phyloP scores from a whole-genome alignment of 2,888 invertebrate genomes.

The Campoplex nolae region DNA sequence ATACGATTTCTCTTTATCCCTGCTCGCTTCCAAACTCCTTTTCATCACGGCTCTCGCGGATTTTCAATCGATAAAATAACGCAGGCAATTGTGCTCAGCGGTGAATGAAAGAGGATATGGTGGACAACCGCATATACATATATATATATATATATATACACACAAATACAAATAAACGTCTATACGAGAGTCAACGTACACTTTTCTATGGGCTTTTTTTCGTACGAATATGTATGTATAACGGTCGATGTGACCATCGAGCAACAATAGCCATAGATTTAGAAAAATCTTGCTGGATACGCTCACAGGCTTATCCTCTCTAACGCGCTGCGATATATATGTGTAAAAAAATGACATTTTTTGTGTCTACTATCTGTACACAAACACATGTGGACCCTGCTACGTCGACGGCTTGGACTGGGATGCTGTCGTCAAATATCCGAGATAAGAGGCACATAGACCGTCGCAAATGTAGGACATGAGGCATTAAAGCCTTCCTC shows the following conservation, averaged over 20 bases:
- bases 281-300: slow-evolving; percentile 41
- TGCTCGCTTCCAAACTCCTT: neutral
- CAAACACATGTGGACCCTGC: neutral
- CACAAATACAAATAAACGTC: neutral
- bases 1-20: slow-evolving; percentile 26
- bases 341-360: slow-evolving; percentile 4
- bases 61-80: slow-evolving; percentile 68
- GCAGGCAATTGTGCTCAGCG: slow-evolving; percentile 59
- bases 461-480: slow-evolving; percentile 24
- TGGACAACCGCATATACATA: neutral
- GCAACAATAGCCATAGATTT: slow-evolving; percentile 58
- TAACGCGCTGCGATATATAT: neutral
- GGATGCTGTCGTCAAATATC: slow-evolving; percentile 58
- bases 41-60: slow-evolving; percentile 40
- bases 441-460: slow-evolving; percentile 57
- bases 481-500: slow-evolving; percentile 48
- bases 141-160: no score
- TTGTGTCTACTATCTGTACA: slow-evolving; percentile 14
- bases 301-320: slow-evolving; percentile 18
- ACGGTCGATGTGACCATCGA: slow-evolving; percentile 16
- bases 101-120: slow-evolving; percentile 34
- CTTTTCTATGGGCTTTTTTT: neutral
- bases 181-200: neutral
- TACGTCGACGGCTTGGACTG: slow-evolving; percentile 14
- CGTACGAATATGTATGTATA: neutral